These are phyloP conservation scores for Pygocentrus nattereri DNA, from an alignment of 2,797 vertebrate genomes.

Conservation along the genomic window DNA sequence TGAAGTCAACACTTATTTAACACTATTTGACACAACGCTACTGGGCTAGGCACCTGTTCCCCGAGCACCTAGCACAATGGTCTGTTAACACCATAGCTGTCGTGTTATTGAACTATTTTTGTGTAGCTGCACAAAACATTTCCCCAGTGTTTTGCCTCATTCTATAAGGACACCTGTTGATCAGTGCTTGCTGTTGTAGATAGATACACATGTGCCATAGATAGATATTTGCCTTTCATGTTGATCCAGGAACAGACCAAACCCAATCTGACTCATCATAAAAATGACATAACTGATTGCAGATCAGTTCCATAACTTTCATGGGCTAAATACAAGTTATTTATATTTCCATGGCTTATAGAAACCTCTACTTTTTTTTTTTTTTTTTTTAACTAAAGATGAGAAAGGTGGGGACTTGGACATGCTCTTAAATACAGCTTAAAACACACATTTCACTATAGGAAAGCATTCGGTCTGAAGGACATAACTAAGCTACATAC, in stretches of 20 bases:
- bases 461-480: too few species aligned
- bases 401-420: too few species aligned
- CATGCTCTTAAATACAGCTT: too few species aligned
- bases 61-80: too few species aligned
- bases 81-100: too few species aligned
- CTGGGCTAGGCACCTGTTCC: too few species aligned
- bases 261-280: background rate
- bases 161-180: background rate
- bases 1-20: background rate
- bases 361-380: too few species aligned
- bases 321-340: background rate
- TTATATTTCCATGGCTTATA: background rate
- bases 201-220: background rate
- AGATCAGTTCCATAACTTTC: too few species aligned
- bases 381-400: too few species aligned
- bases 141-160: background rate
- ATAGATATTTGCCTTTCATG: background rate
- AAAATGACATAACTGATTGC: background rate
- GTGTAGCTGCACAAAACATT: background rate
- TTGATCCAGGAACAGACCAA: background rate
- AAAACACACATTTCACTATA: too few species aligned
- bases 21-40: background rate
- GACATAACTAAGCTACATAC: too few species aligned
- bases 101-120: background rate
- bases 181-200: background rate